phyloP scores from a whole-genome alignment of 2,113 vertebrate species.

The Sorex fumeus region DNA sequence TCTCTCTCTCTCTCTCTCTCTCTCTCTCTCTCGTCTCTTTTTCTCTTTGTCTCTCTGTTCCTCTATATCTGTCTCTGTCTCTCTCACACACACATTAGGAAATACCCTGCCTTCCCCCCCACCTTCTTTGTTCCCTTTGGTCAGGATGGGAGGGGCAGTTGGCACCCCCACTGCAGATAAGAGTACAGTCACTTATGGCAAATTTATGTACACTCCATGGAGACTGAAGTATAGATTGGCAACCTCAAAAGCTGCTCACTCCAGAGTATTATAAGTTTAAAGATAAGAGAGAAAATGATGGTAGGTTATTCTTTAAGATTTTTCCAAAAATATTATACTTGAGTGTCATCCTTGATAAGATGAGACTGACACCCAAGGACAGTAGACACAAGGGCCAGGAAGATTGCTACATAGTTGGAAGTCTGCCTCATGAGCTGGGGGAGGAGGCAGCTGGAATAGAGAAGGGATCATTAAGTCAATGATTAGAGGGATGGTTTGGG shows the following conservation, averaged over 20 bases:
- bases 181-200: not conserved
- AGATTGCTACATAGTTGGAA: too few relatives aligned
- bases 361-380: too few relatives aligned
- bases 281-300: not conserved
- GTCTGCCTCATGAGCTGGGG: too few relatives aligned
- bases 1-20: not conserved
- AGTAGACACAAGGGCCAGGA: too few relatives aligned
- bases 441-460: too few relatives aligned
- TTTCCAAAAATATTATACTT: too few relatives aligned
- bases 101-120: not conserved
- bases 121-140: not conserved
- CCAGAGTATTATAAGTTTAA: not conserved
- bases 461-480: too few relatives aligned
- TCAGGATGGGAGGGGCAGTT: not conserved
- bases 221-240: not conserved
- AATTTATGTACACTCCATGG: not conserved
- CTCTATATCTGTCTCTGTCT: too few relatives aligned
- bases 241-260: not conserved
- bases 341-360: too few relatives aligned
- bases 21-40: not conserved
- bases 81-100: not conserved
- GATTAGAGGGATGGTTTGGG: too few relatives aligned
- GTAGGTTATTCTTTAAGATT: not conserved
- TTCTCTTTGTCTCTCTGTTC: too few relatives aligned
- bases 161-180: not conserved